phyloP scores from a whole-genome alignment of 2,797 vertebrate genomes.

The Semotilus atromaculatus region DNA sequence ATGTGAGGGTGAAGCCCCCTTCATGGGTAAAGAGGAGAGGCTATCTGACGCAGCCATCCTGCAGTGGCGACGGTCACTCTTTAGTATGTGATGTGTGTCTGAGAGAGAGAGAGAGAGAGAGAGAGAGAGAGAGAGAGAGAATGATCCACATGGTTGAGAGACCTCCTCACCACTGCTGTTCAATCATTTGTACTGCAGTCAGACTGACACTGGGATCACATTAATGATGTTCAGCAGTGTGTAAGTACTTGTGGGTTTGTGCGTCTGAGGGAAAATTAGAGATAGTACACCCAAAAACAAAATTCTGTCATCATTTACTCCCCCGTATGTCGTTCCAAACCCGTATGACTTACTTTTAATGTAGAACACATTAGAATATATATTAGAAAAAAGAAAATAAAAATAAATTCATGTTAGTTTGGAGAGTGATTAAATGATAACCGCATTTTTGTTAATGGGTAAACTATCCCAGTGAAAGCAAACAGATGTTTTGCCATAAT shows the following conservation, averaged over 20 bases:
- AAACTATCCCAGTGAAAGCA: neutral
- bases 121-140: neutral
- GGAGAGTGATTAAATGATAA: neutral
- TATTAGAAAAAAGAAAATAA: too few relatives aligned
- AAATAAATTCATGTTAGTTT: neutral
- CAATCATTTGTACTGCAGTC: constrained; percentile 51
- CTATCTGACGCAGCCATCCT: constrained; percentile 54
- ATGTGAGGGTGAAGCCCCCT: constrained; percentile 22
- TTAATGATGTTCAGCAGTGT: constrained; percentile 37
- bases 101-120: constrained; percentile 15
- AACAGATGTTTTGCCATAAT: constrained; percentile 41
- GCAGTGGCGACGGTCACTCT: constrained; percentile 49
- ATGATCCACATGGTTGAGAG: constrained; percentile 27
- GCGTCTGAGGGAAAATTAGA: neutral
- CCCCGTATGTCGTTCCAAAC: neutral
- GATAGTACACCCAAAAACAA: neutral
- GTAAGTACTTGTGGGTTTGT: neutral
- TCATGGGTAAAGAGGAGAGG: constrained; percentile 18
- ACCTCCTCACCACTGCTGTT: constrained; percentile 36
- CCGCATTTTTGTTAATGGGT: neutral
- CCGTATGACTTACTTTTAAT: neutral
- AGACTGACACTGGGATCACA: constrained; percentile 34
- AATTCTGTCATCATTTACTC: neutral
- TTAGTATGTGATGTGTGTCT: neutral
- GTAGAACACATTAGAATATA: neutral